Base-by-base conservation (phyloP, 2,888 invertebrate species). In the Sialis lutaria region DNA sequence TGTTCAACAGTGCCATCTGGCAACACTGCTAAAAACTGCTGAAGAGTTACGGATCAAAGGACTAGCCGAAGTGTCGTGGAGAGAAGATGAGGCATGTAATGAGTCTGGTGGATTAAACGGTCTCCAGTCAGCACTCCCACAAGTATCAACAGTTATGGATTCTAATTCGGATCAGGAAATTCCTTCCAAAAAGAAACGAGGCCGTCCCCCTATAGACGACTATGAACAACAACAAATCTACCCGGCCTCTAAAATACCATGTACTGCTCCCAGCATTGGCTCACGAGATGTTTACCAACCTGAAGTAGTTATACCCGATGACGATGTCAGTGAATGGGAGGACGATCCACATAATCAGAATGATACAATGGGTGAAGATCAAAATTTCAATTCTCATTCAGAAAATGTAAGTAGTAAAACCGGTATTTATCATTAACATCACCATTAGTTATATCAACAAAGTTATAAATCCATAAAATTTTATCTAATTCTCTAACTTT, bases 31-130 rank as follows among this genome's bases (percentile, higher is more conserved):
- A 57, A 90, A 90, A 69, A 91, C 91, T 46, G 92, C 92, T 0
- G 91, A 92, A 64, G 89, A 90, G 63, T 72, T 92, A 22, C 79
- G 87, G 62, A 89, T 92, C 58, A 92, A 92, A 67, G 92, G 91
- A 0, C 69, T 91, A 46, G 89, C 90, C 44, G 89, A 91, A 63
- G 87, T 90, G 9, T 84, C 88, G 53, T 89, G 89, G 83, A 79
- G 82, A 55, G 79, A 81, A 45, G 73, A 74, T 50, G 70, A 69
- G 31, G 59, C 53, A 35, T 47, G 47, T 42, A 50, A 48, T 52
- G 4, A 49, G 49, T 31, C 47, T 45, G 7, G 48, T 2, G 47
- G 47, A 34, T 37, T 47, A 6, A 47, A 58, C 42, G 57, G 56
- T 37, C 54, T 57, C 34, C 64, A 64, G 49, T 58, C 64, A 34